Evolutionary conservation across 2,113 vertebrate species (phyloP).

Genomic region (Myiagra hebetior): DNA sequence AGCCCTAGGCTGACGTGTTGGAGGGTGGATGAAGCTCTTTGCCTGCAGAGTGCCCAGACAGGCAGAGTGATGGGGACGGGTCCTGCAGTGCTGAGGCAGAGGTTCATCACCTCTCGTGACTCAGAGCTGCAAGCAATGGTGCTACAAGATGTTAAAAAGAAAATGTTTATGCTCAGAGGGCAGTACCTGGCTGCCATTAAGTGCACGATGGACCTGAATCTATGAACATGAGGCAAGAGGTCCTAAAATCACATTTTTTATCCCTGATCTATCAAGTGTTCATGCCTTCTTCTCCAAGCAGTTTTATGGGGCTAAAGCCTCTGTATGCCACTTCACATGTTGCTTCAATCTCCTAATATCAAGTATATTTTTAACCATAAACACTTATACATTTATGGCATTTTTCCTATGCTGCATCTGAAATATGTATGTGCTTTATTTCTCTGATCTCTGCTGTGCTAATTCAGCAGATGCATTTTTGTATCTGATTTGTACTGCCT

Average conservation of each 20-base stretch:
- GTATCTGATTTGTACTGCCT: neutral
- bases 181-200: neutral
- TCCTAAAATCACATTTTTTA: neutral
- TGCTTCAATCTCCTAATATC: neutral
- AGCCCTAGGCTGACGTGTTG: neutral
- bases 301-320: neutral
- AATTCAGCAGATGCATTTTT: neutral
- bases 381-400: neutral
- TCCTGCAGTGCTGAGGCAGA: neutral
- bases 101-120: neutral
- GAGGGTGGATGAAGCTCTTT: neutral
- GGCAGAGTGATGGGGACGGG: accelerated
- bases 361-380: neutral
- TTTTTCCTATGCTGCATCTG: neutral
- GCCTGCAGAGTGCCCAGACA: neutral
- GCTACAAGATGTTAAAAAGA: neutral
- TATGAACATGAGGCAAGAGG: neutral
- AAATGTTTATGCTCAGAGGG: neutral
- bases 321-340: neutral
- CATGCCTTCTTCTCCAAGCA: neutral
- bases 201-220: neutral
- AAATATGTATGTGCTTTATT: neutral
- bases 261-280: neutral
- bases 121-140: neutral
- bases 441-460: neutral